Base-by-base conservation (phyloP, 2,797 vertebrate species). In the Sebastes steindachneri region DNA sequence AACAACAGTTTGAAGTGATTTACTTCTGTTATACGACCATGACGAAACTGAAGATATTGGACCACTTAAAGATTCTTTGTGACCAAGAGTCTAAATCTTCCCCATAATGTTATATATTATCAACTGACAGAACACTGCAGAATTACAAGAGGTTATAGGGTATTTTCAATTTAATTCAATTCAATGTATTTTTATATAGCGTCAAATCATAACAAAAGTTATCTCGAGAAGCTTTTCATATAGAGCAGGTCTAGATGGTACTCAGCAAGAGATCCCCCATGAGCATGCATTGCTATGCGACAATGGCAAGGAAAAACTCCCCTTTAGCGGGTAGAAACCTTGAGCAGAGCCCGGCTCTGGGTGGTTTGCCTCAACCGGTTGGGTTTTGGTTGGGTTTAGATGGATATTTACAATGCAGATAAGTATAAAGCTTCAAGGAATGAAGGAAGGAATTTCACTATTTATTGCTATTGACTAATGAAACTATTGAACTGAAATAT, bases 401-500 rank as follows among this genome's bases (percentile, higher is more conserved):
- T 7, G 5, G 5, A 68, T 59, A 57, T 68, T 35, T 66, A 68
- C 12, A 68, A 21, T 54, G 5, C n/a, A 41, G 23, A 53, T 23
- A 28, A 71, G 64, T 26, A 66, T 26, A 21, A 51, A 64, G 2
- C 35, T 41, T 63, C 6, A 28, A 28, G 31, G 81, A 5, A 4
- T 69, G 23, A 53, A 17, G 37, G n/a, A 62, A 35, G 4, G 19
- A 82, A 41, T 66, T 55, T 60, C 4, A 55, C 1, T 59, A 35
- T 77, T 75, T 33, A 31, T 7, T n/a, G 8, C 31, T 21, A 37
- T 4, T 75, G 4, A 63, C 17, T 29, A 28, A 33, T 72, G 33
- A 85, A 82, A 64, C 14, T 48, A 53, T 28, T 84, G 7, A 84
- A 55, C 51, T 69, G 15, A 59, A 68, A 68, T 7, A 6, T 21